A percentile compares a stretch with the other conserved stretches of the same genome.
Conservation (phyloP, 2,888 invertebrate species). For the Andrena bicolor region DNA sequence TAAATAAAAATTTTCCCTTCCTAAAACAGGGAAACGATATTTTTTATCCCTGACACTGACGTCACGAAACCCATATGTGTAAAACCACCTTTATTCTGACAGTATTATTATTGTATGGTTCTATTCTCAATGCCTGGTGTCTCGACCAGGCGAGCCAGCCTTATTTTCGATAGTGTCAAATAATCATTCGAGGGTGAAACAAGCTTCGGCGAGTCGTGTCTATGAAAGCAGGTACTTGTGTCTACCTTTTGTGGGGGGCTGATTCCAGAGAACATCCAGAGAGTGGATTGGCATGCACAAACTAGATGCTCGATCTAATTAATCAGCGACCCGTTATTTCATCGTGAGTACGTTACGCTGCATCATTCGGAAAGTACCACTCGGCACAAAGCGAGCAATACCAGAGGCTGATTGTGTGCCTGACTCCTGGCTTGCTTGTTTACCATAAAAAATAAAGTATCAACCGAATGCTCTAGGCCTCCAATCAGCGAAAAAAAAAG, state of each 20-base stretch:
- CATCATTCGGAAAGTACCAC: conserved; percentile 72
- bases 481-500: not conserved
- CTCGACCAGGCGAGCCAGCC: too few species aligned
- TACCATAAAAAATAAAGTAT: conserved; percentile 44
- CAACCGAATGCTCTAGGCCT: not conserved
- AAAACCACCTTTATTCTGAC: too few species aligned
- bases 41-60: too few species aligned
- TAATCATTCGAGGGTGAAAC: conserved; percentile 17
- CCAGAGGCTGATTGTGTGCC: conserved; percentile 24
- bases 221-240: conserved; percentile 33
- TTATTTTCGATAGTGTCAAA: conserved; percentile 18
- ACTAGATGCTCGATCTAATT: conserved; percentile 79
- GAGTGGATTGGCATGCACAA: conserved; percentile 64
- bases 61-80: too few species aligned
- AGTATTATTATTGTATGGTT: too few species aligned
- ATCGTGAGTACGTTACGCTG: conserved; percentile 63
- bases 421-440: conserved; percentile 40
- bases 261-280: conserved; percentile 47
- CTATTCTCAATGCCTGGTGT: too few species aligned
- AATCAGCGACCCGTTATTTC: conserved; percentile 77
- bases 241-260: conserved; percentile 57
- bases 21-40: too few species aligned
- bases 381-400: conserved; percentile 70
- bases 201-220: conserved; percentile 9
- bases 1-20: too few species aligned